Base-by-base conservation (phyloP, 92 coral and sea anemone genomes). In the Epizoanthus ramosus region DNA sequence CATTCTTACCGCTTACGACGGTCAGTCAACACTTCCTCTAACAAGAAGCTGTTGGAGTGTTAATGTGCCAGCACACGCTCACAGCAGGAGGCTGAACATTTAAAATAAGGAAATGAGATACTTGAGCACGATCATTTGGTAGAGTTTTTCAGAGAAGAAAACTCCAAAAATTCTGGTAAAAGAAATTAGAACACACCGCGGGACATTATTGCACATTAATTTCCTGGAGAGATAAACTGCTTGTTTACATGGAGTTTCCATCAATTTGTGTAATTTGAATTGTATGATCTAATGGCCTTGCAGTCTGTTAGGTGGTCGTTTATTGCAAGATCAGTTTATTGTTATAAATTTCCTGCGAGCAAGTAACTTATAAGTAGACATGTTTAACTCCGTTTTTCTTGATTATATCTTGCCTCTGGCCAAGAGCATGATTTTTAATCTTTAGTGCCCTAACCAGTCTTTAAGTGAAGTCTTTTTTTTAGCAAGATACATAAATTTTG, bases 51-150 rank as follows among this genome's bases (percentile, higher is more conserved):
- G 22, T 0, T 56, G n/a, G 17, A 25, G 70, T 56, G 80, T 76
- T 58, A 23, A 60, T 59, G 31, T 76, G 19, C 28, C 23, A 74
- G 18, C 24, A 60, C n/a, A 41, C 37, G 71, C 82, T 16, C 70
- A 9, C 82, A 61, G 82, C 82, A 35, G 82, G 82, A n/a, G 82
- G 8, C 39, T 61, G 23, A 3, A 8, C 82, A 77, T 76, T 77
- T 77, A 61, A 61, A 77, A 61, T 13, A 53, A 77, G 82, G 82
- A 77, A 77, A 77, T 77, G 71, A 77, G 71, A 56, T 57, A 41
- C 65, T 77, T 77, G 58, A 21, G 52, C 43, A 22, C 71, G 37
- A 61, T 77, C 71, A 41, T 77, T 77, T 77, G 54, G 24, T 33
- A 41, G 63, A 63, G 82, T 60, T 60, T 61, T 77, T 77, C 23